Conservation (phyloP, 2,797 vertebrate genomes). For the Anguilla megastoma region DNA sequence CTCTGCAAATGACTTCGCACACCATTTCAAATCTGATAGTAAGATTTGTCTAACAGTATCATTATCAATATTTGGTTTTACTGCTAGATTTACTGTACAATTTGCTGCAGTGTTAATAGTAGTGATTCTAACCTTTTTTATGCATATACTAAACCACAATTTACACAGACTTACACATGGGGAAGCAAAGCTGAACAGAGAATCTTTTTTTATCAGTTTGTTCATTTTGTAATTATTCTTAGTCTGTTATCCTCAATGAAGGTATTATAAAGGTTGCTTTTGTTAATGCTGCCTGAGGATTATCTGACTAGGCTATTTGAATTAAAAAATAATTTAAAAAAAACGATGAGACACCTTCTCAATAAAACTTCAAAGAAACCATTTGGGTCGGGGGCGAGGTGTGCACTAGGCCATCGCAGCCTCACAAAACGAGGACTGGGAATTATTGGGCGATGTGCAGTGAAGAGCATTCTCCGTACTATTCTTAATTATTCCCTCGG, state of each 20-base stretch:
- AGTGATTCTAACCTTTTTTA: neutral
- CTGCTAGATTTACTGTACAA: neutral
- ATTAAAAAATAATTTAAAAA: neutral
- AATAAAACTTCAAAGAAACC: neutral
- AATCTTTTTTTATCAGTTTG: neutral
- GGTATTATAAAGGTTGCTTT: neutral
- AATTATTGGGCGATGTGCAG: neutral
- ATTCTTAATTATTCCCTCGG: slow-evolving; percentile 15
- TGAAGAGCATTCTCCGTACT: neutral
- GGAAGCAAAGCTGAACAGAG: neutral
- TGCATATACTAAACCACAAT: neutral
- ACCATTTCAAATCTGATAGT: neutral
- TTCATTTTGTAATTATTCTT: neutral
- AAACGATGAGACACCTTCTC: neutral
- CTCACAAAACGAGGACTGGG: neutral
- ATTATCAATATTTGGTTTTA: neutral
- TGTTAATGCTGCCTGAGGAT: neutral
- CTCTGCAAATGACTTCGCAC: neutral
- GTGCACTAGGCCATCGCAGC: neutral
- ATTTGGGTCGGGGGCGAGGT: neutral
- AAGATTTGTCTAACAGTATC: neutral
- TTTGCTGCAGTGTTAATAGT: neutral
- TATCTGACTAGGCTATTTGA: neutral
- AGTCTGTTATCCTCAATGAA: neutral
- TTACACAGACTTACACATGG: neutral